Evolutionary conservation across 1,140 invertebrate genomes (phyloP).

Genomic region (Pantala flavescens): DNA sequence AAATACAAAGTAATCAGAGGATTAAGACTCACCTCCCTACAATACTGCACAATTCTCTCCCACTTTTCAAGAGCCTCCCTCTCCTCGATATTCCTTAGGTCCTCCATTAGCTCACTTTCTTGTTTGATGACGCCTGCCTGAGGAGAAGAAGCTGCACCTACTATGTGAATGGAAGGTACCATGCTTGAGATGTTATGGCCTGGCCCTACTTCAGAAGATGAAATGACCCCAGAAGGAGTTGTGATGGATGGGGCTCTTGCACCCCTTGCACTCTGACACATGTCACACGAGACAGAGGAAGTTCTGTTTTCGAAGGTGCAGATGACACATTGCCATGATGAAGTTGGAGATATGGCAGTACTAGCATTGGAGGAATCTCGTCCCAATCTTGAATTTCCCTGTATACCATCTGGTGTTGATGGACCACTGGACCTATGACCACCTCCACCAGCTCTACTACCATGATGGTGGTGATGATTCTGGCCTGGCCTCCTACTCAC

Average conservation of each 20-base stretch:
- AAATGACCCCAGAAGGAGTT: not conserved
- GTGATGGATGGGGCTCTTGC: conserved; percentile 11
- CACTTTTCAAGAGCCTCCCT: conserved; percentile 70
- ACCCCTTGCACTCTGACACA: conserved; percentile 57
- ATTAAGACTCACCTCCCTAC: conserved; percentile 61
- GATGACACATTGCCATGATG: conserved; percentile 60
- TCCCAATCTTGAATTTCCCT: not conserved
- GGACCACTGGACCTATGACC: conserved; percentile 9
- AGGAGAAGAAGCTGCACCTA: conserved; percentile 18
- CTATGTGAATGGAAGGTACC: conserved; percentile 11
- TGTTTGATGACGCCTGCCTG: conserved; percentile 39
- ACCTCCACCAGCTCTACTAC: conserved; percentile 21
- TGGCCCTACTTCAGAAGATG: not conserved
- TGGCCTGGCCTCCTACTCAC: not conserved
- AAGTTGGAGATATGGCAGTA: not conserved
- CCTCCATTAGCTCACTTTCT: conserved; percentile 75
- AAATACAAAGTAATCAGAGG: too few relatives aligned
- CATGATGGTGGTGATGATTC: not conserved
- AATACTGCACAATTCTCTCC: conserved; percentile 74
- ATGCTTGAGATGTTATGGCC: not conserved
- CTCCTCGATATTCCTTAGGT: conserved; percentile 67
- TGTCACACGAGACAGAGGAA: conserved; percentile 59
- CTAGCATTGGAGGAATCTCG: not conserved
- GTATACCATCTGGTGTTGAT: not conserved
- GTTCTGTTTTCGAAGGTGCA: conserved; percentile 74